Evolutionary conservation across 2,113 vertebrate genomes (phyloP).

Genomic region (Trachemys scripta): DNA sequence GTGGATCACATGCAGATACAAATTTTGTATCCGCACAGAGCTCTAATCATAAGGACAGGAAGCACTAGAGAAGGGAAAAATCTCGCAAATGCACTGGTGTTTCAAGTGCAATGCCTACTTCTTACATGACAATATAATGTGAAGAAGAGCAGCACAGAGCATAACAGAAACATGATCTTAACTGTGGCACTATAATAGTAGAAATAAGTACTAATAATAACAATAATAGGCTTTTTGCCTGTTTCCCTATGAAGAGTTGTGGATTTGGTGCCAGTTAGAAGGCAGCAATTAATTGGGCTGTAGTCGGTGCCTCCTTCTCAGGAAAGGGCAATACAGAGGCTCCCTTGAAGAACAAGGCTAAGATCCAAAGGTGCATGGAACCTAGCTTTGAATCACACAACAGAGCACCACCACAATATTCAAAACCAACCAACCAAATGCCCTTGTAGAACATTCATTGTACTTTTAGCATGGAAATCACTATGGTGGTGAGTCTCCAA

Average conservation of each 20-base stretch:
- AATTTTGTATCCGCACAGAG: no score
- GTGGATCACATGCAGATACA: no score
- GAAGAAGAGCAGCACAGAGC: background rate
- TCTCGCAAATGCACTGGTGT: background rate
- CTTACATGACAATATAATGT: background rate
- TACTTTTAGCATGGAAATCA: background rate
- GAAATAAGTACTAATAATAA: background rate
- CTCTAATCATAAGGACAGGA: background rate
- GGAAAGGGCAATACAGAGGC: background rate
- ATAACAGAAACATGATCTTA: background rate
- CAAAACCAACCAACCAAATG: conserved; percentile 7
- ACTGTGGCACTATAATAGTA: no score
- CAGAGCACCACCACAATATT: background rate
- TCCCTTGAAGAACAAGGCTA: background rate
- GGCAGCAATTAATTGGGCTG: background rate
- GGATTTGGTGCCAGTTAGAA: background rate
- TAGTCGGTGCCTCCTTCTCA: background rate
- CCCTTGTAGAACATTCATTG: background rate
- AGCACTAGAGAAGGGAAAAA: background rate
- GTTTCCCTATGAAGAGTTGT: background rate
- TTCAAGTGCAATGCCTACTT: background rate
- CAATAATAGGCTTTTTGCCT: background rate
- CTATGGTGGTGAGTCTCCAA: no score
- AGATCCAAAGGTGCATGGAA: background rate
- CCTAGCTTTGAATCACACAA: background rate